A percentile compares a stretch with the other conserved stretches of the same genome.
These are phyloP conservation scores for Hydrolagus affinis DNA, from an alignment of 2,113 vertebrate species.

Conservation along the genomic window DNA sequence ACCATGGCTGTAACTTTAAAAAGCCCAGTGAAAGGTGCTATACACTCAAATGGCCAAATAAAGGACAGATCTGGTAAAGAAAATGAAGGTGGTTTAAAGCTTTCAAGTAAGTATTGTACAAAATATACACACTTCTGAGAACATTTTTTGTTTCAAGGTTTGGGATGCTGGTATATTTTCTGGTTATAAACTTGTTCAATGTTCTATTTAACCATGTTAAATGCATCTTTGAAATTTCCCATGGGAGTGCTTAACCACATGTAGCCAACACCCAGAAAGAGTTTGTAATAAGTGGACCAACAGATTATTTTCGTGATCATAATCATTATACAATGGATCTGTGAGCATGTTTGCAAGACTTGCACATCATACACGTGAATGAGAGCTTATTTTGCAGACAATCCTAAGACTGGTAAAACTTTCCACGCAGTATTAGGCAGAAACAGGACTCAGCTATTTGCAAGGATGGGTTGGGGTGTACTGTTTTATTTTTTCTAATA, in stretches of 20 bases:
- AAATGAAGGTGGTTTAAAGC: constrained; percentile 20
- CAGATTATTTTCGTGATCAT: not conserved
- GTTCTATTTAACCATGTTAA: not conserved
- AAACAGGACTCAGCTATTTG: not conserved
- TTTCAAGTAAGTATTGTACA: constrained; percentile 17
- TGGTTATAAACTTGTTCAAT: too few relatives aligned
- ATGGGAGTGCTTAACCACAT: not conserved
- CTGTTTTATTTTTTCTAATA: not conserved
- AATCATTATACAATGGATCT: too few relatives aligned
- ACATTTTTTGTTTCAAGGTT: not conserved
- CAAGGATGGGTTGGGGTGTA: not conserved
- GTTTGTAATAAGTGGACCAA: not conserved
- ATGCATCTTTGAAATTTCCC: not conserved
- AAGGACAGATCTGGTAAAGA: constrained; percentile 29
- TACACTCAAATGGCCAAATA: not conserved
- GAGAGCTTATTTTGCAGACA: not conserved
- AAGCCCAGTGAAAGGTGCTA: not conserved
- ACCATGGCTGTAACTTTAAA: not conserved
- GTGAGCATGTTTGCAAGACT: too few relatives aligned
- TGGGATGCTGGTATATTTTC: not conserved
- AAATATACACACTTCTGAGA: not conserved
- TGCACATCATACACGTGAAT: too few relatives aligned
- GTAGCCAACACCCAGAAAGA: not conserved
- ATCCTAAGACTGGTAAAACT: not conserved
- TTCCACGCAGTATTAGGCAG: not conserved